Evolutionary conservation across 2,797 vertebrate species (phyloP).

Genomic region (Sebastes glaucus): DNA sequence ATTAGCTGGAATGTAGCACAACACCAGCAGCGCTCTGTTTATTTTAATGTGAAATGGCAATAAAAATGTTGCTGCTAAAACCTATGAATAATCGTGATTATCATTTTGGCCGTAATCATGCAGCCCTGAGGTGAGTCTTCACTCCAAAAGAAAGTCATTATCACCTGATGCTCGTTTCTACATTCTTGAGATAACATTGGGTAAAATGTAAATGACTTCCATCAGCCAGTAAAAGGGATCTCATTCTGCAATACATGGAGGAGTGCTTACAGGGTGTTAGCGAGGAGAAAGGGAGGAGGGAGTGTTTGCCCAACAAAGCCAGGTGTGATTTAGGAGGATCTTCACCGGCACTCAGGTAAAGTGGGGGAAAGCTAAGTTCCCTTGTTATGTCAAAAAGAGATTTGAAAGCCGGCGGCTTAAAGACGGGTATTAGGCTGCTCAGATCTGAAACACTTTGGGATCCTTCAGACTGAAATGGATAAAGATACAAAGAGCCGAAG

Average conservation of each 20-base stretch:
- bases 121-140: conserved; percentile 16
- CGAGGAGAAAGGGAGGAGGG: not conserved
- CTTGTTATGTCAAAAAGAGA: conserved; percentile 64
- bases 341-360: conserved; percentile 73
- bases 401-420: conserved; percentile 71
- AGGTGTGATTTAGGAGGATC: conserved; percentile 75
- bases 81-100: too few species aligned
- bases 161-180: conserved; percentile 56
- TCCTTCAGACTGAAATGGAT: conserved; percentile 85
- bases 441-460: conserved; percentile 84
- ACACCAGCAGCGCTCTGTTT: too few species aligned
- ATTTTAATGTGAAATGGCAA: too few species aligned
- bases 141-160: conserved; percentile 49
- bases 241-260: conserved; percentile 26
- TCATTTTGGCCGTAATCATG: too few species aligned
- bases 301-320: conserved; percentile 79
- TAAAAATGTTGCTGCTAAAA: too few species aligned
- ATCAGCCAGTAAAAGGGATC: conserved; percentile 6
- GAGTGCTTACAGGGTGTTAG: conserved; percentile 26
- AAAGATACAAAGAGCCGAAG: conserved; percentile 70
- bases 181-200: conserved; percentile 11
- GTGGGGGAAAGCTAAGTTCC: conserved; percentile 51
- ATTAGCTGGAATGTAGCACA: too few species aligned
- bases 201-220: conserved; percentile 38
- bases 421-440: conserved; percentile 69